Evolutionary conservation across 1,140 invertebrate genomes (phyloP), one percentile per base, ranked within the genome.

Genomic region (Holotrichia oblita): DNA sequence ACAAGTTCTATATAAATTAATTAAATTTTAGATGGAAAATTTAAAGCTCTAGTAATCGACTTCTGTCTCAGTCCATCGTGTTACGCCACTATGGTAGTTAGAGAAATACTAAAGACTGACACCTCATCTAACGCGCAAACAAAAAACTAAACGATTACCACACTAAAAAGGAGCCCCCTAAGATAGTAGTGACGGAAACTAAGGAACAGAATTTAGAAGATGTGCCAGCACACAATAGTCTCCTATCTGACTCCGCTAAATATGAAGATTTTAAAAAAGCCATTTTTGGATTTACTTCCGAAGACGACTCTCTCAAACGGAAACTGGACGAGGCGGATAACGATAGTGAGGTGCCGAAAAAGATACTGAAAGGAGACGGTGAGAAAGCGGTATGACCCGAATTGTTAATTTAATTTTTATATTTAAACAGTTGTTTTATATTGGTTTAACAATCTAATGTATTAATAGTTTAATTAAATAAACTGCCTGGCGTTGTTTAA

Each of bases 41-140:
- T 91, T 81, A 94, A 93, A 86, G 96, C 96, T 0, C 82, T 98
- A 0, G 89, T 96, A 0, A 78, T 99, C n/a, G 91, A 93, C 79
- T 93, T 99, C 87, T 91, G 89, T 6, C 87, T 99, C 40, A 93
- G 93, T 7, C 86, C 95, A 0, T 95, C 96, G 0, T 92, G 91
- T 22, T 99, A 99, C 89, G 98, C 98, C 0, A 99, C 98, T 2
- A 98, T 99, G 94, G 94, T 95, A 0, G 83, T 99, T 0, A 88
- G 98, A 44, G 97, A 99, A 88, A 87, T 98, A 10, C 87, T 97
- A 7, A 96, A 95, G 86, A 90, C 89, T 14, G 94, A 95, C 80
- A 95, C 94, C 0, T 95, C 95, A 0, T 86, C 91, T 2, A 89
- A 91, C 77, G 88, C 88, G 59, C 95, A 97, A 83, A 91, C 92